Evolutionary conservation across 2,888 invertebrate species (phyloP), one percentile per base, ranked within the genome.

Genomic region (Philereme transversata): DNA sequence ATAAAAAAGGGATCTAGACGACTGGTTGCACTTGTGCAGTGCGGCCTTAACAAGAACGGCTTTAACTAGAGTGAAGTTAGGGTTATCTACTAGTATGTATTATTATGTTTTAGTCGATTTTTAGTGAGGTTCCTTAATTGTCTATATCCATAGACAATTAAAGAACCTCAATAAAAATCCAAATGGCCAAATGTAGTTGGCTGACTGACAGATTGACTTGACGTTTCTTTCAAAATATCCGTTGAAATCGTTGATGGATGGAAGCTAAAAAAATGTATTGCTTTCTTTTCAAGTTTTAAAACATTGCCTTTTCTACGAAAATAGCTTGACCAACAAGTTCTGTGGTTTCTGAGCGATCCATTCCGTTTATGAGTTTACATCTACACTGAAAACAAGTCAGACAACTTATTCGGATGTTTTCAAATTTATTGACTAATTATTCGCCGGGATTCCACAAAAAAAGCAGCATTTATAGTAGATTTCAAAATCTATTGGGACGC

Each of bases 321-420:
- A 62, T 69, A 50, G 51, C 52, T 44, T 67, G 66, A 65, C 69
- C 68, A 60, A 65, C 67, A 55, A 67, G 66, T 68, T 70, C 57
- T 55, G 49, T 57, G 22, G 41, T 56, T 60, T 66, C 49, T 65
- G 57, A 62, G 58, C 62, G 46, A 51, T 47, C 34, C 3, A 38
- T 51, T 62, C 33, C 4, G 36, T 57, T 49, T 59, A 6, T 35
- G 50, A 40, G 45, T 35, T 35, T 43, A 8, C 5, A 34, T 33
- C 40, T 44, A 10, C 41, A 38, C 34, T 9, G 44, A 5, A 41
- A 8, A 33, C 10, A 43, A 22, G 22, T 34, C 22, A 46, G 11
- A 35, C 22, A 60, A 51, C 10, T 22, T 46, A 44, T 41, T 70
- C 85, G 84, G 79, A 88, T 87, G 87, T 83, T 84, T 82, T 82